Evolutionary conservation across 2,888 invertebrate species (phyloP).

Genomic region (Epinotia ramella): DNA sequence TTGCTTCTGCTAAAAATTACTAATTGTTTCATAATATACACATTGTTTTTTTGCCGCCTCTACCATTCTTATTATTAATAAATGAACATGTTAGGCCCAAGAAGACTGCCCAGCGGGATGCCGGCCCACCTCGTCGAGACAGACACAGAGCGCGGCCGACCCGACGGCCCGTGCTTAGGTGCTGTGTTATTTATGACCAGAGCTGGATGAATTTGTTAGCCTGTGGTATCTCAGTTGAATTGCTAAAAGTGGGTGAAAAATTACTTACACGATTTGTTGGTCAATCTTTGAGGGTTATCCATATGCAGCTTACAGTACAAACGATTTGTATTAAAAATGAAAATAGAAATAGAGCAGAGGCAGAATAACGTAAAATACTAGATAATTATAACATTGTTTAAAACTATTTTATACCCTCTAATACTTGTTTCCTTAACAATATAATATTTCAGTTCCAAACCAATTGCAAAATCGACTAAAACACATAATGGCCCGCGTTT

Average conservation of each 20-base stretch:
- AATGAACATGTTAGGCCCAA: conserved; percentile 76
- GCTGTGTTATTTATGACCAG: conserved; percentile 33
- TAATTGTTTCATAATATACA: not conserved
- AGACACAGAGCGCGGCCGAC: conserved; percentile 48
- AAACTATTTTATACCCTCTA: not conserved
- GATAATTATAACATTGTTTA: not conserved
- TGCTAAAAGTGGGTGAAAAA: not conserved
- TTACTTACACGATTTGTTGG: not conserved
- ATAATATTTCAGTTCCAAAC: conserved; percentile 19
- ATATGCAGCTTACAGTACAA: no score
- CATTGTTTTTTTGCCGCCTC: conserved; percentile 41
- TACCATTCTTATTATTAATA: conserved; percentile 70
- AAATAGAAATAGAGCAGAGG: not conserved
- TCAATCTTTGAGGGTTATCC: no score
- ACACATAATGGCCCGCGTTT: conserved; percentile 52
- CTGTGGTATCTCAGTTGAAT: conserved; percentile 15
- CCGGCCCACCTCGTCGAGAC: conserved; percentile 54
- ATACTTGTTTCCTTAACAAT: conserved; percentile 8
- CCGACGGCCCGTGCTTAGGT: conserved; percentile 31
- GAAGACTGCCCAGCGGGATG: conserved; percentile 65
- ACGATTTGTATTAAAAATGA: not conserved
- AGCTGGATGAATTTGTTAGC: conserved; percentile 35
- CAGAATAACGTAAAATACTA: not conserved
- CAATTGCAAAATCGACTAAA: conserved; percentile 37
- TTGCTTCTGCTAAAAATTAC: no score